Evolutionary conservation across 1,140 invertebrate species (phyloP).

Genomic region (Cotesia vestalis): DNA sequence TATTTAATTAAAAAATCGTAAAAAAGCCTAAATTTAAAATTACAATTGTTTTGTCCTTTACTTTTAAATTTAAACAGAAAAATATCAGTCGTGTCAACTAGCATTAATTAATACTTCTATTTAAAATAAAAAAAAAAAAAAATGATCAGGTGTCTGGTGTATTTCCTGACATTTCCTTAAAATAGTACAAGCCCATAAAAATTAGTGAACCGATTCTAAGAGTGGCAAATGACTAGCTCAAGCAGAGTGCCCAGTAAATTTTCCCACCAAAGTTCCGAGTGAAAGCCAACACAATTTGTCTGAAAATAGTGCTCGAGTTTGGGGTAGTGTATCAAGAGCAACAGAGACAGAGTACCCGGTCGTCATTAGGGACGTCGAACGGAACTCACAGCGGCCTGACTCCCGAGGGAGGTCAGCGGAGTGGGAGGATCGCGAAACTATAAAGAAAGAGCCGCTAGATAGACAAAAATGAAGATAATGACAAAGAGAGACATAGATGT

Average conservation of each 20-base stretch:
- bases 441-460: background rate
- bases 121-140: too few species aligned
- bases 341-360: background rate
- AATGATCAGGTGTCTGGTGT: too few species aligned
- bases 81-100: too few species aligned
- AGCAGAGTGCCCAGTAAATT: slow-evolving; percentile 13
- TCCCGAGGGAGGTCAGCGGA: slow-evolving; percentile 21
- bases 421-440: slow-evolving; percentile 9
- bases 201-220: background rate
- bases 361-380: slow-evolving; percentile 46
- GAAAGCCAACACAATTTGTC: slow-evolving; percentile 40
- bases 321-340: slow-evolving; percentile 39
- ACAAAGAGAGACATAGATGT: background rate
- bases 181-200: background rate
- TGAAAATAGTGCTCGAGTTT: slow-evolving; percentile 32
- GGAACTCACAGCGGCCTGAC: slow-evolving; percentile 27
- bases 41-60: too few species aligned
- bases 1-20: too few species aligned
- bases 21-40: too few species aligned
- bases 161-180: slow-evolving; percentile 15
- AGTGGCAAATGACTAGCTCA: slow-evolving; percentile 14
- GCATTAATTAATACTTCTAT: too few species aligned
- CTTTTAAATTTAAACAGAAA: too few species aligned
- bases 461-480: background rate
- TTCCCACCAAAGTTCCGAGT: slow-evolving; percentile 27